phyloP scores from a whole-genome alignment of 2,888 invertebrate species.

The Stenolophus ochropezus region DNA sequence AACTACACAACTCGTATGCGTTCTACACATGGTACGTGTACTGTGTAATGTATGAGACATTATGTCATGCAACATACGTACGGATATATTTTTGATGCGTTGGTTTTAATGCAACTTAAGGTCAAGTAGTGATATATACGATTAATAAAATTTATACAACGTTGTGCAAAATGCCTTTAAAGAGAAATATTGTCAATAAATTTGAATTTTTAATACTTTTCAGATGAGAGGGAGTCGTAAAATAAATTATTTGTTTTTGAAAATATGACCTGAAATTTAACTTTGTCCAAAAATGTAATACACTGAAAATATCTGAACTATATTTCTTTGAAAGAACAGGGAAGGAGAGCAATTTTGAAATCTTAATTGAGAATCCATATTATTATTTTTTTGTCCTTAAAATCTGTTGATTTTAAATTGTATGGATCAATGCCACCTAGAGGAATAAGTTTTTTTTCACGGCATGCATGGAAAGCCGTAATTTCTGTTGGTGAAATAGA shows the following conservation, averaged over 20 bases:
- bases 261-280: not conserved
- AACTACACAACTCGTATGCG: not conserved
- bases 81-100: conserved; percentile 24
- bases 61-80: not conserved
- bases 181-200: conserved; percentile 13
- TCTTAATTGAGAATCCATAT: no score
- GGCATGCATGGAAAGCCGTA: no score
- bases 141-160: conserved; percentile 43
- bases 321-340: no score
- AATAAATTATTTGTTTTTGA: not conserved
- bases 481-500: no score
- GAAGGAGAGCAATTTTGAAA: no score
- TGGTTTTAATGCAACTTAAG: conserved; percentile 20
- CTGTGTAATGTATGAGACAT: conserved; percentile 20
- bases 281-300: no score
- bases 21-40: not conserved
- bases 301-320: no score
- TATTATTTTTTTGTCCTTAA: no score
- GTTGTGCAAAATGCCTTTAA: conserved; percentile 35
- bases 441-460: no score
- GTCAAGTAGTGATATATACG: conserved; percentile 39
- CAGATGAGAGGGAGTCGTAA: not conserved
- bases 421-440: no score
- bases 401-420: no score
- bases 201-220: conserved; percentile 14